Evolutionary conservation across 2,888 invertebrate genomes (phyloP), one percentile per base, ranked within the genome.

Genomic region (Mesorhabditis spiculigera): DNA sequence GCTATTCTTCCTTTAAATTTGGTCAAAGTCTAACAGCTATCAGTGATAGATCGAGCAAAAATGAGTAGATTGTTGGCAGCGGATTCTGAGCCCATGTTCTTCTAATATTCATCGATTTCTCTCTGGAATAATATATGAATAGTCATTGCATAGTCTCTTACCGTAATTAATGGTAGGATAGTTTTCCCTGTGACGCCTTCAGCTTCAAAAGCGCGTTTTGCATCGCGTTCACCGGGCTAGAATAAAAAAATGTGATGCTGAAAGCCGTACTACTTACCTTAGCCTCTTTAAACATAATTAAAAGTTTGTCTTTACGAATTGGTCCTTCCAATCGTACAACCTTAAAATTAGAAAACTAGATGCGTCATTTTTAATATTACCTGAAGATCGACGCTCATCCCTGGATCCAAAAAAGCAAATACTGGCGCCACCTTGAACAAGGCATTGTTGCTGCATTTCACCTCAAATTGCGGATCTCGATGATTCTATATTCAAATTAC

Each of bases 371-470:
- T 10, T 28, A 16, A 44, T 13, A 50, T 50, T 13, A 74, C 75
- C 68, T 76, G 78, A 28, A 78, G 68, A 68, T 78, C 78, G 8
- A 67, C 63, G 13, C 75, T 71, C 0, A 71, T 71, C 4, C 76
- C 76, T 4, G 72, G 73, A 71, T 78, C 75, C 13, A 78, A 62
- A 66, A 78, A 76, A 5, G 75, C 65, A 63, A 74, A 74, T 0
- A 78, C 78, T 44, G 78, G 78, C 8, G 76, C 72, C 3, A 78
- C 74, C 70, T 79, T 79, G 68, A 78, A 79, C 16, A 79, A 69
- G 6, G 69, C 62, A 66, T 79, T 79, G 66, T 79, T 78, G 44
- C 76, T 76, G 67, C 79, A 79, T 71, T 78, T 77, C 62, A 79
- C 62, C 69, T 69, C n/a, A 65, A 65, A 13, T 8, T 13, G 41